Percentiles rank a stretch among this genome's conserved stretches.
phyloP scores from a whole-genome alignment of 2,888 invertebrate species.

The Bursaphelenchus okinawaensis region DNA sequence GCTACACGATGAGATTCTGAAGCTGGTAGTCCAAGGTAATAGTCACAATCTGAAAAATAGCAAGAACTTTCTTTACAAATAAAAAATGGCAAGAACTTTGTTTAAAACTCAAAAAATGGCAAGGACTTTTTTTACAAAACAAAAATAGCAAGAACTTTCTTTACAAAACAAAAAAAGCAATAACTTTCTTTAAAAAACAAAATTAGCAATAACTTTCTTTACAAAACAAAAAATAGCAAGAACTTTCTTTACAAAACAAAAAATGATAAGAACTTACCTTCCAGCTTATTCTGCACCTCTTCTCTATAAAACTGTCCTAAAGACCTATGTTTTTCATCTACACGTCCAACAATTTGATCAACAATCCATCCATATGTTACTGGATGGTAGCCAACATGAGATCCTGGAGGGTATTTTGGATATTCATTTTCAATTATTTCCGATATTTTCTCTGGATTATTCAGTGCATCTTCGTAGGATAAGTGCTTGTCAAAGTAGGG shows the following conservation, averaged over 20 bases:
- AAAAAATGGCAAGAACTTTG: too few relatives aligned
- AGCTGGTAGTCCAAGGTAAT: constrained; percentile 38
- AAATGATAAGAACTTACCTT: not conserved
- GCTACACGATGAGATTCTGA: constrained; percentile 35
- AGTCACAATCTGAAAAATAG: constrained; percentile 30
- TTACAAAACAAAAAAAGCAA: too few relatives aligned
- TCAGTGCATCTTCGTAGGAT: constrained; percentile 12
- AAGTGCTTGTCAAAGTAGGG: constrained; percentile 47
- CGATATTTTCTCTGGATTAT: not conserved
- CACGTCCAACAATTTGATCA: constrained; percentile 57
- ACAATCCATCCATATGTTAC: constrained; percentile 57
- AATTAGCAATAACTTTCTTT: too few relatives aligned
- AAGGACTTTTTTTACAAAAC: too few relatives aligned
- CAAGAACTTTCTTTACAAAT: too few relatives aligned
- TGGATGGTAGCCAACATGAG: constrained; percentile 57
- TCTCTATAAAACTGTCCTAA: constrained; percentile 54
- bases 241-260: too few relatives aligned
- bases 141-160: too few relatives aligned
- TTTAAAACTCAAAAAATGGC: too few relatives aligned
- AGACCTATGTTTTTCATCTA: constrained; percentile 56
- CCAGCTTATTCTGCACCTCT: constrained; percentile 22
- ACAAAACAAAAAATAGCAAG: too few relatives aligned
- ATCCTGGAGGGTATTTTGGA: constrained; percentile 24
- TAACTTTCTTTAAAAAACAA: too few relatives aligned
- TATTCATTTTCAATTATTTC: constrained; percentile 18